Conservation (phyloP, 2,113 vertebrate species). For the Enhydra lutris region DNA sequence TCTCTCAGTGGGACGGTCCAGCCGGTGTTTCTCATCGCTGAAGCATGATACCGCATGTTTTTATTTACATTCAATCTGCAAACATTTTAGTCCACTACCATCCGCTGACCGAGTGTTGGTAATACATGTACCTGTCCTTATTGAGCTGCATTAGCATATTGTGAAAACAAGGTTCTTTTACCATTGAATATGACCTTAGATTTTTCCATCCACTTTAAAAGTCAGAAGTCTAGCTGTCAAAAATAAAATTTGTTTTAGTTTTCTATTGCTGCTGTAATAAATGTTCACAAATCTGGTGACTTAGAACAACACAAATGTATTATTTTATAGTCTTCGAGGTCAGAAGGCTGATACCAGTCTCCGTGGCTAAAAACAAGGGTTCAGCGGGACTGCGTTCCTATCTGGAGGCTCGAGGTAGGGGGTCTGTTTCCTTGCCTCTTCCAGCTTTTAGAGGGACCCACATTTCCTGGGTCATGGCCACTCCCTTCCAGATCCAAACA, state of each 20-base stretch:
- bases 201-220: neutral
- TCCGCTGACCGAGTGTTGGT: neutral
- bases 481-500: neutral
- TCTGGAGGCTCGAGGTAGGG: neutral
- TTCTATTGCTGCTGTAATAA: neutral
- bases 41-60: no score
- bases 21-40: neutral
- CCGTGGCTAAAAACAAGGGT: neutral
- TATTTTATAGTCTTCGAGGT: neutral
- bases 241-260: neutral
- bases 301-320: neutral
- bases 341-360: neutral
- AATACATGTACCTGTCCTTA: neutral
- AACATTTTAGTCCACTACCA: neutral
- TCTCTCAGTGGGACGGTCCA: fast-evolving
- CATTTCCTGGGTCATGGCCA: no score
- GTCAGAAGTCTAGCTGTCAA: neutral
- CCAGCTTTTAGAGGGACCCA: neutral
- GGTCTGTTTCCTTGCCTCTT: neutral
- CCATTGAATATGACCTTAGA: no score
- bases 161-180: neutral
- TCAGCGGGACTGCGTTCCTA: no score
- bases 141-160: neutral
- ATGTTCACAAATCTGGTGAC: neutral
- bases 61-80: neutral